Evolutionary conservation across 2,113 vertebrate genomes (phyloP).

Genomic region (Malurus melanocephalus): DNA sequence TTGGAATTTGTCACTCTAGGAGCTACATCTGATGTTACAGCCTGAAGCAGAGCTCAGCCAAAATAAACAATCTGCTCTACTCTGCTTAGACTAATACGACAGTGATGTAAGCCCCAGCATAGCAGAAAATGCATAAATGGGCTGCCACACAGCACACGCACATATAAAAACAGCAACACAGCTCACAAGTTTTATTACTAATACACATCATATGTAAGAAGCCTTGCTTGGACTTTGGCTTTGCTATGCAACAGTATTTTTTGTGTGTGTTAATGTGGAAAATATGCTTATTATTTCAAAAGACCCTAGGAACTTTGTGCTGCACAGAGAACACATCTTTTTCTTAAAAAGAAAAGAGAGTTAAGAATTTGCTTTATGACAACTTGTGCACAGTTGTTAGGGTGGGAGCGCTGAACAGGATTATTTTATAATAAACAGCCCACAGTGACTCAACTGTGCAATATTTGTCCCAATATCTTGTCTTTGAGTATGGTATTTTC

Average conservation of each 20-base stretch:
- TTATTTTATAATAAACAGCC: conserved; percentile 9
- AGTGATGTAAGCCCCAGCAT: conserved; percentile 66
- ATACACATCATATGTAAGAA: neutral
- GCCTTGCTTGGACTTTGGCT: neutral
- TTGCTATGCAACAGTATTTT: neutral
- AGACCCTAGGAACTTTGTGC: neutral
- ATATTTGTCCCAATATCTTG: neutral
- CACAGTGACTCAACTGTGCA: neutral
- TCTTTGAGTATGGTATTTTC: neutral
- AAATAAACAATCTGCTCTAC: conserved; percentile 81
- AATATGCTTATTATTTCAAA: conserved; percentile 8
- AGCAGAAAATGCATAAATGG: neutral
- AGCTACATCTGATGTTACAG: conserved; percentile 77
- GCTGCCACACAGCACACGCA: neutral
- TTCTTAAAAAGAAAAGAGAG: neutral
- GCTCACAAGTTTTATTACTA: neutral
- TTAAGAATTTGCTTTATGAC: neutral
- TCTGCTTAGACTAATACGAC: conserved; percentile 75
- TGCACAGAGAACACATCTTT: neutral
- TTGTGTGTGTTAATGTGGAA: neutral
- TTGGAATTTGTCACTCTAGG: conserved; percentile 73
- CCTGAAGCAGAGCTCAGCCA: conserved; percentile 72
- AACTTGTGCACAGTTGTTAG: neutral
- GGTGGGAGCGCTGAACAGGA: neutral
- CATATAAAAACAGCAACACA: neutral